Conservation (phyloP, 2,113 vertebrate species). For the Microtus pennsylvanicus region DNA sequence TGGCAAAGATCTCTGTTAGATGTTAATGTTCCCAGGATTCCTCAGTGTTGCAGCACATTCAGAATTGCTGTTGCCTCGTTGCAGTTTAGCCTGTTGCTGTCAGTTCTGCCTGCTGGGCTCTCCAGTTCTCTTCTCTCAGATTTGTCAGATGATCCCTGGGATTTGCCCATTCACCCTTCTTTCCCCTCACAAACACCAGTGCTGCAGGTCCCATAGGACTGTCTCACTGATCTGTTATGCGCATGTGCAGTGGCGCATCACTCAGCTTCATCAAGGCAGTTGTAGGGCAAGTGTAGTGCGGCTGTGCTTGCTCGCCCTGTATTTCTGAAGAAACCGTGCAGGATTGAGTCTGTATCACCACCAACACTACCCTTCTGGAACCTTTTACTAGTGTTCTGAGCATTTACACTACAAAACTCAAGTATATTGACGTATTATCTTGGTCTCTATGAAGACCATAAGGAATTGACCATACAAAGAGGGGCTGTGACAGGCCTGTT, state of each 20-base stretch:
- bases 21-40: not conserved
- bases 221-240: not conserved
- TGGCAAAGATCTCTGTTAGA: too few species aligned
- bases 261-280: not conserved
- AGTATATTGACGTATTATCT: not conserved
- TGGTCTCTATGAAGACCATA: slow-evolving; percentile 27
- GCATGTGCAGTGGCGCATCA: not conserved
- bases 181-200: not conserved
- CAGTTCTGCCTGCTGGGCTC: not conserved
- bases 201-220: not conserved
- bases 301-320: not conserved
- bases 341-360: not conserved
- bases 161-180: not conserved
- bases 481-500: not conserved
- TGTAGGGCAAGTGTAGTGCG: not conserved
- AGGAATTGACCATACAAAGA: not conserved
- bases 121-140: not conserved
- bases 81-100: not conserved
- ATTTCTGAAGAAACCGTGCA: not conserved
- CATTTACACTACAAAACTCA: not conserved
- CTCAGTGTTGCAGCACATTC: not conserved
- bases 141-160: not conserved
- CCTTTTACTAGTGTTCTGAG: not conserved
- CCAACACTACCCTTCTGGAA: not conserved
- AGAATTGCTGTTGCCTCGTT: not conserved